A percentile compares a stretch with the other conserved stretches of the same genome.
phyloP scores from a whole-genome alignment of 2,113 vertebrate genomes.

The Apodemus speciosus region DNA sequence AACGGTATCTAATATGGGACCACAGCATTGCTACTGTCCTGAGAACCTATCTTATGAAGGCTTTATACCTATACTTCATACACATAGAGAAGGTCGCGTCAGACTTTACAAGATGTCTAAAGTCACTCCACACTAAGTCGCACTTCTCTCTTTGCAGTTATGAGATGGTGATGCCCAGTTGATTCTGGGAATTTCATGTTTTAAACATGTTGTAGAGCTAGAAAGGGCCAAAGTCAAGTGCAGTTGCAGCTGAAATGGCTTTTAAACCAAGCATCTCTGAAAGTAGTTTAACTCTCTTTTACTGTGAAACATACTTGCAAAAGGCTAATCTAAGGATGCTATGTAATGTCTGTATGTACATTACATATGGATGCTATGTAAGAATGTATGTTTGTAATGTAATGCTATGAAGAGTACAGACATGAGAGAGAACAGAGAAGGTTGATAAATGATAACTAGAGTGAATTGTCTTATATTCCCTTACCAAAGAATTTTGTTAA shows the following conservation, averaged over 20 bases:
- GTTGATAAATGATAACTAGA: background rate
- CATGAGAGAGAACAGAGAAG: conserved; percentile 21
- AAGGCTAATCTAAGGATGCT: background rate
- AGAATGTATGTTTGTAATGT: background rate
- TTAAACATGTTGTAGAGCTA: conserved; percentile 50
- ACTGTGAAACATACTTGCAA: background rate
- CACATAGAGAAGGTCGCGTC: conserved; percentile 40
- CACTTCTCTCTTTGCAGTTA: conserved; percentile 36
- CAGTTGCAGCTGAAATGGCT: background rate
- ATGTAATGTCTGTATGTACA: background rate
- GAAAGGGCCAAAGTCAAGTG: conserved; percentile 8
- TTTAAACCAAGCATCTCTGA: conserved; percentile 31
- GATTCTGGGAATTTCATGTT: background rate
- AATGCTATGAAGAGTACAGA: conserved; percentile 2
- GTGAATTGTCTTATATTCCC: background rate
- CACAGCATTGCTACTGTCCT: background rate
- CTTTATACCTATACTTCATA: conserved; percentile 48
- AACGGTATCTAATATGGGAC: conserved; percentile 33
- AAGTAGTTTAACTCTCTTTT: conserved; percentile 52
- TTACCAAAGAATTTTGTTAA: conserved; percentile 57
- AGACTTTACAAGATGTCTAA: conserved; percentile 61
- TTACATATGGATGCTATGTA: background rate
- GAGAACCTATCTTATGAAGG: conserved; percentile 49
- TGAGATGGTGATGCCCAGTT: conserved; percentile 22
- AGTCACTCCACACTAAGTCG: conserved; percentile 43